Evolutionary conservation across 2,888 invertebrate genomes (phyloP), one percentile per base, ranked within the genome.

Genomic region (Unio pictorum): DNA sequence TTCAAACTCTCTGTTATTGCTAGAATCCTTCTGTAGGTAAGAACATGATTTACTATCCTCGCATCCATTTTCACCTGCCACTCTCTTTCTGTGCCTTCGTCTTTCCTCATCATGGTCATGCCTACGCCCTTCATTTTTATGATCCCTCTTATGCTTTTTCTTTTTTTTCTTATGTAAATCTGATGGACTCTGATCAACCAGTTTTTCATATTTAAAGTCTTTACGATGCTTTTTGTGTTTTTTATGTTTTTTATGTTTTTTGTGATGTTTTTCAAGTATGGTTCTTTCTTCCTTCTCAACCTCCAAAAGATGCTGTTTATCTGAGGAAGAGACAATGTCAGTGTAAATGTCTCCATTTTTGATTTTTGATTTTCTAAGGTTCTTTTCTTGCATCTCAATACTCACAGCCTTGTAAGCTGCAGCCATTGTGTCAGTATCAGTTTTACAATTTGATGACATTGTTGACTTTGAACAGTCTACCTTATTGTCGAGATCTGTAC

Each of bases 201-300:
- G 66, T 70, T 80, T 74, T 6, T 68, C 58, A 23, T 76, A 76
- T 61, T 69, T 78, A 69, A 73, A 71, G n/a, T 74, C 74, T 23
- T 69, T 66, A 34, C 69, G 64, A 61, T 76, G 72, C 59, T 79
- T 75, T 66, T 81, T 81, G 28, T 81, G 78, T 54, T 83, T 84
- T 69, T 84, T 83, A 59, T 81, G 79, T 68, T 83, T 84, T 67
- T 86, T 85, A 61, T 72, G 74, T 67, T 81, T 82, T 68, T 78
- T 81, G 26, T 74, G 66, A 45, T 73, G 74, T 66, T 76, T 70
- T n/a, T 68, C 66, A 23, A 59, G 65, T 57, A 62, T 64, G n/a
- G 59, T 70, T 23, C 76, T 73, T 64, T 69, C 75, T 20, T 56
- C 55, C 28, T 62, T 65, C 28, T 71, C 69, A 26, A 73, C 68